Base-by-base conservation (phyloP, 2,797 vertebrate genomes). In the Eulemur coronatus region DNA sequence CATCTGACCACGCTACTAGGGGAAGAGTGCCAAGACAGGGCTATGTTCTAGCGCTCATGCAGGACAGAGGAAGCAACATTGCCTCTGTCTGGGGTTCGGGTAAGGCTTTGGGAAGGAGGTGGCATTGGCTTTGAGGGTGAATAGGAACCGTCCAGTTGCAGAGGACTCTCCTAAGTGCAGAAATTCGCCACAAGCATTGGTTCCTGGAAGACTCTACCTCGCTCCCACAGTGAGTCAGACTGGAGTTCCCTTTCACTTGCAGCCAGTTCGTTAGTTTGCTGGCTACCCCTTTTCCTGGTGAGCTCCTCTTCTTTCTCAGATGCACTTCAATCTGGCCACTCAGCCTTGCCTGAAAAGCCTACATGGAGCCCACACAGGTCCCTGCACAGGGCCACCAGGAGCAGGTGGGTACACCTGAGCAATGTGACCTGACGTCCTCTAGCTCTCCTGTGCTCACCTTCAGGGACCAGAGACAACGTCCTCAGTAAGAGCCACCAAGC, bases 311-410 rank as follows among this genome's bases (percentile, higher is more conserved):
- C 35, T 52, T 61, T 75, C 46, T 46, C 22, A 14, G 15, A 75
- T 2, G 2, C 1, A 7, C 35, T 48, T 43, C 10, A 38, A 52
- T 43, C 41, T n/a, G 33, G 11, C 38, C 76, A 41, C 38, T 63
- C 5, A 0, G 7, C 38, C 43, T 63, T 38, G 24, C 13, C 79
- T 11, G 0, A 17, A 69, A 67, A 63, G 11, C 24, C 26, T 2
- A 1, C 0, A 0, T 7, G 33, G 35, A 84, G 46, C 4, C n/a
- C 22, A 1, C 6, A 1, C 1, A 30, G 18, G 33, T 18, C 61
- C 57, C 11, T 33, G n/a, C 12, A 28, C 5, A 17, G 81, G 46
- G 30, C 41, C 28, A 1, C 33, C 0, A 15, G 81, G 43, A 63
- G 46, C 30, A 65, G 55, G 20, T 6, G 28, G 8, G n/a, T 30